Conservation (phyloP, 1,140 invertebrate genomes). For the Drosophila nikananu region DNA sequence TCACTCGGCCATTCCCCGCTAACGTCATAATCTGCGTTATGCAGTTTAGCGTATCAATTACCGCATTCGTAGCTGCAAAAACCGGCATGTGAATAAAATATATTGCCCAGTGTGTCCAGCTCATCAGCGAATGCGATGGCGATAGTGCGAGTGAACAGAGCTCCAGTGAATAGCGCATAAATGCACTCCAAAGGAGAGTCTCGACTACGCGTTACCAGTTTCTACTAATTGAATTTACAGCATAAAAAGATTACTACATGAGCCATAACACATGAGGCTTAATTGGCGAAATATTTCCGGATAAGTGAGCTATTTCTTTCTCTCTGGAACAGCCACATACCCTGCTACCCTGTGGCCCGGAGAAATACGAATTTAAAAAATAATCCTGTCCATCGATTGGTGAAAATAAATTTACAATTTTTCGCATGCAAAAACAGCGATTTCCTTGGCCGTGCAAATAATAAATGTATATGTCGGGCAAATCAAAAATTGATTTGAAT, state of each 20-base stretch:
- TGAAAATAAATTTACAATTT: conserved; percentile 61
- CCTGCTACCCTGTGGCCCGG: not conserved
- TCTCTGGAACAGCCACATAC: not conserved
- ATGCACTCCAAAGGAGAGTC: conserved; percentile 10
- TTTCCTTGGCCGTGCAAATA: conserved; percentile 40
- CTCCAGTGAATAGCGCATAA: conserved; percentile 6
- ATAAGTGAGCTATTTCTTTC: not conserved
- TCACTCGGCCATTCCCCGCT: conserved; percentile 70
- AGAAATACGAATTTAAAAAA: conserved; percentile 13
- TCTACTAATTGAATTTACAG: not conserved
- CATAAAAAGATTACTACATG: conserved; percentile 1
- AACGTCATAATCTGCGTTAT: conserved; percentile 79
- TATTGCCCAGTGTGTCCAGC: conserved; percentile 27
- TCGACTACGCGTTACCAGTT: conserved; percentile 25
- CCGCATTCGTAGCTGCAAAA: conserved; percentile 55
- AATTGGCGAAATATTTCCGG: not conserved
- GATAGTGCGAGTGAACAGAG: conserved; percentile 15
- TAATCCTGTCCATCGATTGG: conserved; percentile 3
- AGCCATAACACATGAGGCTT: not conserved
- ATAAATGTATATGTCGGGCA: conserved; percentile 51
- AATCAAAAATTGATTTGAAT: conserved; percentile 84
- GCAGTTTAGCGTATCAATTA: conserved; percentile 83
- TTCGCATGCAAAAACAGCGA: conserved; percentile 41
- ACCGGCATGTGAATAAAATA: conserved; percentile 66
- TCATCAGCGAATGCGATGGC: conserved; percentile 28